Evolutionary conservation across 2,113 vertebrate species (phyloP).

Genomic region (Falcunculus frontatus): DNA sequence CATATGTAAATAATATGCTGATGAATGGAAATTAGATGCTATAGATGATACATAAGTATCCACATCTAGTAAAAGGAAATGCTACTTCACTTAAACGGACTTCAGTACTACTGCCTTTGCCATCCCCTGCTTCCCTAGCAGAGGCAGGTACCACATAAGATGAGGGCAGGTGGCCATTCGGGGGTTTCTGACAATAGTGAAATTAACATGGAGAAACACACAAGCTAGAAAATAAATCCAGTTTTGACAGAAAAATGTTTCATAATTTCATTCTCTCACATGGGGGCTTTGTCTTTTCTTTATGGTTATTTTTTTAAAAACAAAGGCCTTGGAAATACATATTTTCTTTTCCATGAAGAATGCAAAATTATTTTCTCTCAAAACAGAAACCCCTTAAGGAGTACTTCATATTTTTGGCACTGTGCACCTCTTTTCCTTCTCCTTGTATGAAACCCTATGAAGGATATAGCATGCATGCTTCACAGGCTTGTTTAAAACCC

Average conservation of each 20-base stretch:
- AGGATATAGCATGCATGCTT: conserved; percentile 8
- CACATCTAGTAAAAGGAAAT: conserved; percentile 55
- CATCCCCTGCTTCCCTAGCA: background rate
- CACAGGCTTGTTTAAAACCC: background rate
- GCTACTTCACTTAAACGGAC: conserved; percentile 38
- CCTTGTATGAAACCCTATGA: conserved; percentile 1
- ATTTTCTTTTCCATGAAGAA: background rate
- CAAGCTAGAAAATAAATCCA: conserved; percentile 7
- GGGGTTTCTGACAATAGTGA: background rate
- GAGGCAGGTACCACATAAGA: background rate
- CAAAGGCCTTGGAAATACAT: background rate
- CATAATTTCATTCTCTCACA: background rate
- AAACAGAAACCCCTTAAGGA: conserved; percentile 12
- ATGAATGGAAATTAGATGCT: conserved; percentile 79
- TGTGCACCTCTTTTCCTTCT: background rate
- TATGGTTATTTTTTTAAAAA: background rate
- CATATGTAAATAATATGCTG: conserved; percentile 78
- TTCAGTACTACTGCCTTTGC: background rate
- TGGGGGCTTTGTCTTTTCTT: background rate
- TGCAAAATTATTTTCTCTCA: conserved; percentile 32
- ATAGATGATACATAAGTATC: conserved; percentile 62
- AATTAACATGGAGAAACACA: conserved; percentile 9
- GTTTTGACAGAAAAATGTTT: background rate
- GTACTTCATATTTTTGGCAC: background rate
- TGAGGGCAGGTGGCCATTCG: background rate